Percentiles rank a stretch among this genome's conserved stretches.
Evolutionary conservation across 92 coral and sea anemone species (phyloP).

Genomic region (Actinernus sp.): DNA sequence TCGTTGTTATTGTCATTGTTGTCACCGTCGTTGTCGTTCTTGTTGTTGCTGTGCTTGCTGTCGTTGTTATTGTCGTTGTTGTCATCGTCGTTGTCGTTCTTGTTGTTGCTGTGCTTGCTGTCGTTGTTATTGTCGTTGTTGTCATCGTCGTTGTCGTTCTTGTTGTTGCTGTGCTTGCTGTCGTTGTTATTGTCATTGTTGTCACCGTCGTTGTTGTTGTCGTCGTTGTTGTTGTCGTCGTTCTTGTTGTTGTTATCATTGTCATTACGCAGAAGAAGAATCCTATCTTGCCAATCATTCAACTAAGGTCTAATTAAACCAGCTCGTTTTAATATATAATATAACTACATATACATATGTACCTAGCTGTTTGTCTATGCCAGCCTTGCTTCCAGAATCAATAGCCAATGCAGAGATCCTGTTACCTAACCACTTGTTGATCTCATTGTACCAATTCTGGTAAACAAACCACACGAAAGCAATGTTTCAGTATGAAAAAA

Average conservation of each 20-base stretch:
- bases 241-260: not conserved
- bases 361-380: conserved; percentile 89
- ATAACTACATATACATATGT: too few species aligned
- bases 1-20: too few species aligned
- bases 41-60: too few species aligned
- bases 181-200: not conserved
- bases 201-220: not conserved
- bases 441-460: conserved; percentile 97
- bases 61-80: too few species aligned
- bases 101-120: too few species aligned
- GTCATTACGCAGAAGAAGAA: not conserved
- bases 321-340: too few species aligned
- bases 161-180: too few species aligned
- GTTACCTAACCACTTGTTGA: conserved; percentile 91
- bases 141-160: not conserved
- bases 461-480: not conserved
- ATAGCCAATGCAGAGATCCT: conserved; percentile 87
- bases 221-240: not conserved
- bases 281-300: not conserved
- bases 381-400: conserved; percentile 92
- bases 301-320: too few species aligned
- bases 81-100: not conserved
- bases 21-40: too few species aligned
- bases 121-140: not conserved
- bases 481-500: too few species aligned